Percentiles rank a stretch among this genome's conserved stretches.
phyloP scores from a whole-genome alignment of 2,888 invertebrate species.

The Leucophenga maculata region DNA sequence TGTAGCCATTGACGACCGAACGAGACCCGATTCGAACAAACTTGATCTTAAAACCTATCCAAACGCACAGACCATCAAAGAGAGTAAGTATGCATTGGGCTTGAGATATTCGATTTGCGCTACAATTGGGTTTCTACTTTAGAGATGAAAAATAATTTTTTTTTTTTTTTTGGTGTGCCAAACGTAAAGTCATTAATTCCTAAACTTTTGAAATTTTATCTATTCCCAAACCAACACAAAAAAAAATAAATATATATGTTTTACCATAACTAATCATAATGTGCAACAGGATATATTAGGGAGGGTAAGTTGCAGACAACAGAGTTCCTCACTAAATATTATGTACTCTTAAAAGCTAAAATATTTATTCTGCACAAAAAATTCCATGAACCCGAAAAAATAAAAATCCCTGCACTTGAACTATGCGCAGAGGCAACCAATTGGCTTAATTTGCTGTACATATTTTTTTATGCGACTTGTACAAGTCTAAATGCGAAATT shows the following conservation, averaged over 20 bases:
- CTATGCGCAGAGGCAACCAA: neutral
- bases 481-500: neutral
- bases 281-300: constrained; percentile 71
- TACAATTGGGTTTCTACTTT: too few relatives aligned
- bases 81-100: constrained; percentile 81
- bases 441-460: neutral
- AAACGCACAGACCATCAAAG: constrained; percentile 83
- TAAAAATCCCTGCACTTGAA: neutral
- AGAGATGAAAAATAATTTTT: too few relatives aligned
- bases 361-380: too few relatives aligned
- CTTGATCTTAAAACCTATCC: constrained; percentile 85
- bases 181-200: neutral
- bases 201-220: constrained; percentile 35
- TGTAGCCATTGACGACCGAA: constrained; percentile 39
- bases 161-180: too few relatives aligned
- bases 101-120: too few relatives aligned
- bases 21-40: constrained; percentile 60
- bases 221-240: constrained; percentile 38
- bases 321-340: neutral
- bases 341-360: neutral
- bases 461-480: too few relatives aligned
- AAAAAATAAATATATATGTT: constrained; percentile 23
- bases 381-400: too few relatives aligned
- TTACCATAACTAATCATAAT: constrained; percentile 29
- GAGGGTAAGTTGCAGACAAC: constrained; percentile 71